Evolutionary conservation across 1,140 invertebrate species (phyloP).

Genomic region (Zaprionus inermis): DNA sequence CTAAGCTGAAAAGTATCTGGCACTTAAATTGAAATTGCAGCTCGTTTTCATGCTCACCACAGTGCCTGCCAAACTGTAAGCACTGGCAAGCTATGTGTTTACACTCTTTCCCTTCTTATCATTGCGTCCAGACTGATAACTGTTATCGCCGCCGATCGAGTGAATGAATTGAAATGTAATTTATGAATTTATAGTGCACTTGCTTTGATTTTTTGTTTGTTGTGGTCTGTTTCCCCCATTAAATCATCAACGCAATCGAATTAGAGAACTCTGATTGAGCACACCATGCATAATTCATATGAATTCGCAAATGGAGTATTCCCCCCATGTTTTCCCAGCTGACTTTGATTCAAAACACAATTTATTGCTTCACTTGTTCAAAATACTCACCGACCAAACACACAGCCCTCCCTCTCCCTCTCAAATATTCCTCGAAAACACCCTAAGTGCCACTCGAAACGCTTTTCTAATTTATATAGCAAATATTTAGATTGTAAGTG

Average conservation of each 20-base stretch:
- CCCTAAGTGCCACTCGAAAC: conserved; percentile 19
- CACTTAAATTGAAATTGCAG: conserved; percentile 4
- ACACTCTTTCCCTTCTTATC: conserved; percentile 38
- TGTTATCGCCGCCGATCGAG: conserved; percentile 33
- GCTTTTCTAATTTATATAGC: conserved; percentile 59
- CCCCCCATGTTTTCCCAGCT: not conserved
- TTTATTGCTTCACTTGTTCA: conserved; percentile 44
- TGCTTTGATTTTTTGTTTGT: conserved; percentile 12
- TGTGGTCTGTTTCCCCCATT: conserved; percentile 3
- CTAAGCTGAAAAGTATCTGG: conserved; percentile 8
- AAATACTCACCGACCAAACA: conserved; percentile 37
- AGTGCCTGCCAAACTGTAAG: not conserved
- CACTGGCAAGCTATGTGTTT: not conserved
- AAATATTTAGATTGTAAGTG: conserved; percentile 62
- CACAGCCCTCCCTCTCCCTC: not conserved
- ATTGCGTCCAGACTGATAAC: conserved; percentile 25
- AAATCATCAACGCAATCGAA: conserved; percentile 54
- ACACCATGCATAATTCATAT: conserved; percentile 40
- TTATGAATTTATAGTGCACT: conserved; percentile 34
- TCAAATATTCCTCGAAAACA: not conserved
- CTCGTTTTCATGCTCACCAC: not conserved
- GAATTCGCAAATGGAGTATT: conserved; percentile 16
- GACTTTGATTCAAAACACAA: conserved; percentile 52
- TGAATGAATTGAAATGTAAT: conserved; percentile 6
- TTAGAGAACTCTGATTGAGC: conserved; percentile 40